phyloP scores from a whole-genome alignment of 2,797 vertebrate genomes.

The Falco naumanni region DNA sequence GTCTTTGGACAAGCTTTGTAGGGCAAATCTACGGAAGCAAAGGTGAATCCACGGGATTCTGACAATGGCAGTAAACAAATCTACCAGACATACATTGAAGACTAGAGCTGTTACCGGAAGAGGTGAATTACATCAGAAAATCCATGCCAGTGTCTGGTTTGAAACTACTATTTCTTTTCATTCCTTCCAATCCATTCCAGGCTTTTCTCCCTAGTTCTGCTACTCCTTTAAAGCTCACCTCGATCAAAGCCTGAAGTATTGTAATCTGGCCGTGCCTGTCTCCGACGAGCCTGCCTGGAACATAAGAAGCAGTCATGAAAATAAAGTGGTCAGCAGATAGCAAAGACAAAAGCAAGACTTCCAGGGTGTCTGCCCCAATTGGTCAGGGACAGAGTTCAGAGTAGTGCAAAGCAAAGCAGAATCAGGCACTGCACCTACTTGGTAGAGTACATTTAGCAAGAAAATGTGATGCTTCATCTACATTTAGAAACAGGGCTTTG shows the following conservation, averaged over 20 bases:
- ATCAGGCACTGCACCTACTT: neutral
- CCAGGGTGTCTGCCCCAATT: neutral
- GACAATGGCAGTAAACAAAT: neutral
- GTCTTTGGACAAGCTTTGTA: neutral
- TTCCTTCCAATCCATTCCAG: neutral
- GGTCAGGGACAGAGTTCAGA: neutral
- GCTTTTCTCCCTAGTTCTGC: neutral
- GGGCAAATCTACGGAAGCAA: neutral
- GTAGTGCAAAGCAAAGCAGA: neutral
- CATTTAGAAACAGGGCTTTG: neutral
- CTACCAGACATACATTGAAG: neutral
- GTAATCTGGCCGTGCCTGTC: constrained; percentile 37
- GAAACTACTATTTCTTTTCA: neutral
- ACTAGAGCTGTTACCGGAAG: neutral
- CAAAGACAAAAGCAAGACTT: neutral
- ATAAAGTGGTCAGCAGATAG: neutral
- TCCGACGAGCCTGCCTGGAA: constrained; percentile 39
- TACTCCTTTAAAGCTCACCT: constrained; percentile 43
- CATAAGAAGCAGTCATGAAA: neutral
- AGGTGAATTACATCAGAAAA: neutral
- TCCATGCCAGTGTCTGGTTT: neutral
- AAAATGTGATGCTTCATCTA: neutral
- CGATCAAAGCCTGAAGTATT: constrained; percentile 57
- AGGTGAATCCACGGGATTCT: neutral
- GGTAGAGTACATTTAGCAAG: neutral